Base-by-base conservation (phyloP, 2,797 vertebrate genomes). In the Falco novaeseelandiae region DNA sequence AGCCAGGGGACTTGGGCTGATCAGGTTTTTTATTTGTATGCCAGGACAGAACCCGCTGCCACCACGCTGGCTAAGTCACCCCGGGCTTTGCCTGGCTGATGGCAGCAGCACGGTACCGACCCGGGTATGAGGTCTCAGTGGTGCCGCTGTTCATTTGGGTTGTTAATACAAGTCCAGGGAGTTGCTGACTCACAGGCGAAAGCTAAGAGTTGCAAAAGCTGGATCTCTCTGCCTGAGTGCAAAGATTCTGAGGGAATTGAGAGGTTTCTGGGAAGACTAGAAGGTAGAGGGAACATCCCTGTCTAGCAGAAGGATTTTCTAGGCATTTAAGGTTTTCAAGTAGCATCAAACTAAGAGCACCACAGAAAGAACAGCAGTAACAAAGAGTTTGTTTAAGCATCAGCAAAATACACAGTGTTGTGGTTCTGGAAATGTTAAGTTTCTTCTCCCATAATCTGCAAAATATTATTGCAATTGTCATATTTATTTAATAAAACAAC, bases 401-500 rank as follows among this genome's bases (percentile, higher is more conserved):
- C 96, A 96, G 95, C 94, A 97, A 97, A 96, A 96, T 74, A 86
- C 57, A 85, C 78, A 92, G 55, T 72, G 79, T 76, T 90, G 87
- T 87, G 59, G 92, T 51, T 87, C 88, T 94, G 81, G 85, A 93
- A 94, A 91, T 26, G 42, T 93, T 78, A 90, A 89, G n/a, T 95
- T 96, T 44, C 30, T 92, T 87, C 73, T 87, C 51, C 66, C 79
- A 40, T 93, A 90, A 91, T 87, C 87, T 89, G 58, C 82, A 95
- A 94, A 93, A 93, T 15, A 58, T 96, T 94, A 91, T 90, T 94
- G 93, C 86, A 83, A 73, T 89, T 95, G 95, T 94, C 95, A 95
- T 74, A 85, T 95, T 97, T 95, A 94, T 96, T 98, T 97, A 94
- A 97, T 95, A 96, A 96, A 95, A 90, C 94, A 97, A 78, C 63